Conservation (phyloP, 1,140 invertebrate genomes). For the Aporrectodea caliginosa region DNA sequence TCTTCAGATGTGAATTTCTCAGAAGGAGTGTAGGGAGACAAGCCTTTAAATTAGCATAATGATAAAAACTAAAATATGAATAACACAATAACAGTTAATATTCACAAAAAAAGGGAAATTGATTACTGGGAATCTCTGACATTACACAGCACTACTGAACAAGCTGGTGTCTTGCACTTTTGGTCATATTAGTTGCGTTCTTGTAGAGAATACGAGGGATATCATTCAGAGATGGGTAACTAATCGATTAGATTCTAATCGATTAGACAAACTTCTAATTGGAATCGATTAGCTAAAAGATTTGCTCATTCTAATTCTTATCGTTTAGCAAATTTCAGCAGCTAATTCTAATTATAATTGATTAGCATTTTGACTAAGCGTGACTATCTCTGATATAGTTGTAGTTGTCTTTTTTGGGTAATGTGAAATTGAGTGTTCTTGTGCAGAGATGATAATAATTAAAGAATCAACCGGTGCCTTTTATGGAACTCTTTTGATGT, state of each 20-base stretch:
- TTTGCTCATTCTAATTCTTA: no score
- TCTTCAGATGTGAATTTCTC: conserved; percentile 21
- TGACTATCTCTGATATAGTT: not conserved
- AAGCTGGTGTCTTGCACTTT: not conserved
- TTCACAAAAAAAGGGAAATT: not conserved
- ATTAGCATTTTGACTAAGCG: not conserved
- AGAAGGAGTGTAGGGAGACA: not conserved
- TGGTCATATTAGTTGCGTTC: no score
- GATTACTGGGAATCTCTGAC: not conserved
- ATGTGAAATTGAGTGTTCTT: no score
- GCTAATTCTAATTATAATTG: not conserved
- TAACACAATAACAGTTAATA: not conserved
- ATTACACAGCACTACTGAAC: not conserved
- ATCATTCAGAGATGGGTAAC: no score
- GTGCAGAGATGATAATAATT: not conserved
- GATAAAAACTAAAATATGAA: not conserved
- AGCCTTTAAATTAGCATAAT: not conserved
- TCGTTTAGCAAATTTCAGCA: not conserved
- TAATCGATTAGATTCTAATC: no score
- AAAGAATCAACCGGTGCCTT: not conserved
- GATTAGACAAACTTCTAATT: no score
- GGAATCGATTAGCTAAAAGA: no score
- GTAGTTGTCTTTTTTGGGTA: not conserved
- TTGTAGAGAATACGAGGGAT: no score
- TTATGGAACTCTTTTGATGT: not conserved